These are phyloP conservation scores for Novumbra hubbsi DNA, from an alignment of 2,797 vertebrate species.

Conservation along the genomic window DNA sequence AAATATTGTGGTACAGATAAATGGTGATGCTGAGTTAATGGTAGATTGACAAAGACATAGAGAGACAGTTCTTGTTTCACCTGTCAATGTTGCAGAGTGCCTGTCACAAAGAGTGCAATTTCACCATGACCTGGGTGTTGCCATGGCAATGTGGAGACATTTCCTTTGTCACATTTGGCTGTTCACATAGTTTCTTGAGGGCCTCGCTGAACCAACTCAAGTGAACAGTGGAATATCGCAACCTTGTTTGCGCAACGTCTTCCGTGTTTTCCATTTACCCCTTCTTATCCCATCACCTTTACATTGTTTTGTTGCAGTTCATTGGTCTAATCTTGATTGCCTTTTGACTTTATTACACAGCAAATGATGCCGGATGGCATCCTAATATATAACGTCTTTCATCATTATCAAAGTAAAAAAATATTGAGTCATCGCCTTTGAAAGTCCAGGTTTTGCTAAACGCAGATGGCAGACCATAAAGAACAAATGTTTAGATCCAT, in stretches of 20 bases:
- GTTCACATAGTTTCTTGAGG: background rate
- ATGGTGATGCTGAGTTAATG: background rate
- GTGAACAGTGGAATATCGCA: background rate
- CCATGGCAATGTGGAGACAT: constrained; percentile 56
- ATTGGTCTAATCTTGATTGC: constrained; percentile 40
- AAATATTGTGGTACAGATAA: background rate
- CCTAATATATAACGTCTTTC: constrained; percentile 44
- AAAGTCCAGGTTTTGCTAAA: background rate
- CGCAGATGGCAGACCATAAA: constrained; percentile 11
- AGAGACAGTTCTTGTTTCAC: constrained; percentile 51
- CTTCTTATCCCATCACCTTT: constrained; percentile 18
- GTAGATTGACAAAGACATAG: background rate
- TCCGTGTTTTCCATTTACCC: constrained; percentile 6
- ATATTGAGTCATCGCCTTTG: constrained; percentile 24
- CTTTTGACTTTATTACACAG: constrained; percentile 43
- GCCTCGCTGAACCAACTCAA: constrained; percentile 11
- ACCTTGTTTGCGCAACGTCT: background rate
- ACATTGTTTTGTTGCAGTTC: constrained; percentile 29
- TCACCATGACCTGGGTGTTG: constrained; percentile 54
- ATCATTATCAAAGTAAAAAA: constrained; percentile 40
- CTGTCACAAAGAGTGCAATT: constrained; percentile 58
- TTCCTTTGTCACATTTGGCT: constrained; percentile 24
- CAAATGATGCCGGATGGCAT: constrained; percentile 34
- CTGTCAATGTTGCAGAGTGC: constrained; percentile 46
- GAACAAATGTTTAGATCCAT: constrained; percentile 40